Evolutionary conservation across 2,113 vertebrate species (phyloP).

Genomic region (Mobula hypostoma): DNA sequence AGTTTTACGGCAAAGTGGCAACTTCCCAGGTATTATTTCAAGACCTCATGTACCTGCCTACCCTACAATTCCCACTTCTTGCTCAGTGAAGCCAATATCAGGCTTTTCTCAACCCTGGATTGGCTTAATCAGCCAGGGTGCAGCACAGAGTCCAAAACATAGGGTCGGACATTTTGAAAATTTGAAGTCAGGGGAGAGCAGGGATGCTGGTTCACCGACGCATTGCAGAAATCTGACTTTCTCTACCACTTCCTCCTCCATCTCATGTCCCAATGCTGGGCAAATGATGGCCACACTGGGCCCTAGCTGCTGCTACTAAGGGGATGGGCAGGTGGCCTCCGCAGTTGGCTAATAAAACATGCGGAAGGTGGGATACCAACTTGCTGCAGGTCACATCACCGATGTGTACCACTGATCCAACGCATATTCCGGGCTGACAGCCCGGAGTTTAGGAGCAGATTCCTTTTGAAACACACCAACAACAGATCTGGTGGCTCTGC

Average conservation of each 20-base stretch:
- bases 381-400: not conserved
- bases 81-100: too few relatives aligned
- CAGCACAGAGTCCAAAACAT: not conserved
- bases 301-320: not conserved
- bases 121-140: not conserved
- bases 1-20: not conserved
- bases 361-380: too few relatives aligned
- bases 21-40: not conserved
- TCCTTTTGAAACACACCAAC: too few relatives aligned
- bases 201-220: not conserved
- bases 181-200: not conserved
- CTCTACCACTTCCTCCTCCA: not conserved
- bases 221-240: not conserved
- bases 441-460: too few relatives aligned
- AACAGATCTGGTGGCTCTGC: too few relatives aligned
- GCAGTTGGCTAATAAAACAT: not conserved
- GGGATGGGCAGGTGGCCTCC: not conserved
- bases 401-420: not conserved
- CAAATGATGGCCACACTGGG: too few relatives aligned
- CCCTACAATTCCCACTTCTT: not conserved
- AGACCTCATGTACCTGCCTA: not conserved
- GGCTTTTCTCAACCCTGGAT: not conserved
- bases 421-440: not conserved
- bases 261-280: too few relatives aligned
- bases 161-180: not conserved